Evolutionary conservation across 2,113 vertebrate species (phyloP), one percentile per base, ranked within the genome.

Genomic region (Cromileptes altivelis): DNA sequence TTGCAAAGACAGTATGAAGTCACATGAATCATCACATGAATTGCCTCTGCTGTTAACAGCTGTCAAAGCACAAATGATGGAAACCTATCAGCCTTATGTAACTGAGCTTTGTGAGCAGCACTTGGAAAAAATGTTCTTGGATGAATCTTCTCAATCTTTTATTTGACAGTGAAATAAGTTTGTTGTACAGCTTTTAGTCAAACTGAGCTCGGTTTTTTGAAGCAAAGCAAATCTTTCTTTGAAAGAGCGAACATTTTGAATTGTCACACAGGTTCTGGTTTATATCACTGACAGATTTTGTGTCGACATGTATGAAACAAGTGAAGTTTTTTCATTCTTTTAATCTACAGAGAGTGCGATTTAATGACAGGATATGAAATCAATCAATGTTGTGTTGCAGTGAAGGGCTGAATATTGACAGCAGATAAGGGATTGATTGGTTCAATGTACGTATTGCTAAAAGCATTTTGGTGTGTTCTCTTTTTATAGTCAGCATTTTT

Each of bases 81-180:
- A 81, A 88, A 95, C 95, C 95, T 86, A 84, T 92, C 94, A 94
- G 94, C 94, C 95, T 97, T 96, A 95, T 87, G 75, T 88, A 91
- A 88, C 57, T 50, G 70, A 79, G 82, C 80, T 87, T 80, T 84
- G 80, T 58, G 65, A 83, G 56, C 60, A 56, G 64, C 78, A 62
- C 84, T 85, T 92, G 50, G 33, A 63, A 47, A 78, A 75, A 63
- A 73, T 4, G 45, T 78, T 78, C 56, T 50, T 71, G 70, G 75
- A 69, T 18, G 1, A 58, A 69, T 78, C 75, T 50, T 40, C 72
- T 65, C 40, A 53, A 56, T 80, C 63, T 68, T 81, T 75, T 25
- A 60, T 75, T 69, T 75, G 68, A 75, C 69, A 58, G 45, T 79
- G 70, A 30, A 85, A 67, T 17, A 4, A 55, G 45, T 75, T 37